A percentile compares a stretch with the other conserved stretches of the same genome.
Conservation (phyloP, 2,797 vertebrate genomes). For the Sebastes hopkinsi region DNA sequence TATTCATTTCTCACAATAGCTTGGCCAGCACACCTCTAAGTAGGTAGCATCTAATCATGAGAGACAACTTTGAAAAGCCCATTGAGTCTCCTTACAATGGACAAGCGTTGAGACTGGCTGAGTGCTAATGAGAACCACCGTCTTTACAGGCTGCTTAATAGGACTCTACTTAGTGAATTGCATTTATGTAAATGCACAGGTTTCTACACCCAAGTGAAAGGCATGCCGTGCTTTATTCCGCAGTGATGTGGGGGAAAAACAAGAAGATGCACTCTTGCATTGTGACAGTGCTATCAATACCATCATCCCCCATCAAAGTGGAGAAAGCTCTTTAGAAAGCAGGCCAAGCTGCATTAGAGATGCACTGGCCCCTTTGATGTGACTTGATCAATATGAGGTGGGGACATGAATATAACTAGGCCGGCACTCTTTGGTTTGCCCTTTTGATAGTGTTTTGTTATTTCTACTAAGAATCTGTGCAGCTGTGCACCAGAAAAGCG, state of each 20-base stretch:
- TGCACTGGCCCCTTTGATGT: constrained; percentile 83
- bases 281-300: constrained; percentile 88
- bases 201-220: constrained; percentile 79
- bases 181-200: constrained; percentile 84
- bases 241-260: constrained; percentile 75
- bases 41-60: constrained; percentile 79
- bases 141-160: constrained; percentile 78
- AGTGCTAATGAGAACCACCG: constrained; percentile 84
- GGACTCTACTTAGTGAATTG: constrained; percentile 78
- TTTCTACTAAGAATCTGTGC: constrained; percentile 66
- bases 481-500: constrained; percentile 58
- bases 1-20: constrained; percentile 77
- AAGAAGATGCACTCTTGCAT: constrained; percentile 82
- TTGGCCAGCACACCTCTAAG: constrained; percentile 71
- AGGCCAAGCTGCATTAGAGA: constrained; percentile 85
- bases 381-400: constrained; percentile 86
- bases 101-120: constrained; percentile 68
- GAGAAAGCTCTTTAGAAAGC: constrained; percentile 84
- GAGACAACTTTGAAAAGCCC: constrained; percentile 83
- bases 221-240: constrained; percentile 79
- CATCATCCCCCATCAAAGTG: constrained; percentile 86
- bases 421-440: constrained; percentile 80
- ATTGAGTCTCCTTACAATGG: constrained; percentile 81
- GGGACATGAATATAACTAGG: constrained; percentile 78
- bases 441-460: constrained; percentile 82